Evolutionary conservation across 2,797 vertebrate species (phyloP), one percentile per base, ranked within the genome.

Genomic region (Callimico goeldii): DNA sequence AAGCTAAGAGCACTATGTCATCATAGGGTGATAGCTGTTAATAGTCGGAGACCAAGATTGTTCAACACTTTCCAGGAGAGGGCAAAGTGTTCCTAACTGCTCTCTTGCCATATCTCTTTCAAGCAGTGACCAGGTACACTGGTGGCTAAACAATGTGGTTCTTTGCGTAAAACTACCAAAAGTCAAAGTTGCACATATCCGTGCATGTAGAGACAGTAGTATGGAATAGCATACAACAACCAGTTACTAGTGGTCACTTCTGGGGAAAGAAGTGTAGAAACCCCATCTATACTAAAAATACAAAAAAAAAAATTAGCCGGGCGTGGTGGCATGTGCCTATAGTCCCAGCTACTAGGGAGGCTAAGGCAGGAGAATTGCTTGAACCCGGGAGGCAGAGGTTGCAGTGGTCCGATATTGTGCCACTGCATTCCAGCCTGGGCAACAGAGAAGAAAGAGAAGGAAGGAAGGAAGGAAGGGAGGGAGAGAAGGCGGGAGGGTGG

Each of bases 91-190:
- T 24, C 79, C 72, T 61, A 41, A 75, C 39, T 86, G 50, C 36
- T 96, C 12, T 89, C 52, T 36, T 91, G 64, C 30, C 83, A 87
- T 30, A 52, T 57, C 73, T 91, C 87, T 91, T n/a, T 41, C 55
- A 83, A 95, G 72, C 50, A 76, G 64, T 41, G 8, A 79, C 14
- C n/a, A 87, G 43, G 36, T 41, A 79, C 30, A 39, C 24, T 80
- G 46, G 12, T 70, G 70, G 87, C n/a, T 79, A 17, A 91, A 83
- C 41, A 61, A 72, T 19, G 20, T 20, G 58, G 26, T 70, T 67
- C 81, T 96, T 89, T 48, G 82, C 11, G 17, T 85, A 89, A 89
- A 90, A 70, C 50, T 55, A 95, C 88, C 24, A 88, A 72, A 87
- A 81, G 67, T 19, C 14, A n/a, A 72, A 72, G 55, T 22, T 33